Evolutionary conservation across 1,140 invertebrate species (phyloP), one percentile per base, ranked within the genome.

Genomic region (Acromyrmex heyeri): DNA sequence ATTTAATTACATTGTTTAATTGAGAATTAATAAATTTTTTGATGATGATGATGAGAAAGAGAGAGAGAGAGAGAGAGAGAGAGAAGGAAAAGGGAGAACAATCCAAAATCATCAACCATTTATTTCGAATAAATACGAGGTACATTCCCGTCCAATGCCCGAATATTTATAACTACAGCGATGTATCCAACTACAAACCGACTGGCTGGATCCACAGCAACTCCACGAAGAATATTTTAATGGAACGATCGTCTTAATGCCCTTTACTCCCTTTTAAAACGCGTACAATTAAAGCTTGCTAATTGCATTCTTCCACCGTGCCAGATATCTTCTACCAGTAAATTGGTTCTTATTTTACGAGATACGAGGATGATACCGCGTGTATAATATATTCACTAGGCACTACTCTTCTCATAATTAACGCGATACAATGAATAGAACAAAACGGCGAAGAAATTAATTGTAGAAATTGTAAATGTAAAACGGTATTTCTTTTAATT

Each of bases 271-370:
- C 70, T 73, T 48, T 55, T 73, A 61, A 75, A 72, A n/a, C 30
- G 12, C 38, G 75, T 24, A 44, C 38, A 55, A 64, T 65, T 85
- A 85, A 73, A 85, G 50, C 81, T n/a, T 53, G 34, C 44, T 87
- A 87, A 87, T 87, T 87, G 70, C 86, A 87, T 87, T 87, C 86
- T 76, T 75, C 53, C 53, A 44, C 38, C 38, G 62, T 44, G 81
- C 86, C 10, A 85, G 61, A 38, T 67, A 75, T 76, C 75, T 85
- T 50, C 27, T 44, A 61, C 44, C 44, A 2, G 65, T 67, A 61
- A 75, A 87, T 21, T 53, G 62, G 55, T 76, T 67, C 5, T 55
- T 75, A 30, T 21, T 85, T 87, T 53, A 76, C 61, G 81, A 86
- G 65, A 48, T 38, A 83, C 67, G 79, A 87, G 78, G 16, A 73